Evolutionary conservation across 23 tunicate species (phyloP).

Genomic region (Oikopleura vanhoeffeni): DNA sequence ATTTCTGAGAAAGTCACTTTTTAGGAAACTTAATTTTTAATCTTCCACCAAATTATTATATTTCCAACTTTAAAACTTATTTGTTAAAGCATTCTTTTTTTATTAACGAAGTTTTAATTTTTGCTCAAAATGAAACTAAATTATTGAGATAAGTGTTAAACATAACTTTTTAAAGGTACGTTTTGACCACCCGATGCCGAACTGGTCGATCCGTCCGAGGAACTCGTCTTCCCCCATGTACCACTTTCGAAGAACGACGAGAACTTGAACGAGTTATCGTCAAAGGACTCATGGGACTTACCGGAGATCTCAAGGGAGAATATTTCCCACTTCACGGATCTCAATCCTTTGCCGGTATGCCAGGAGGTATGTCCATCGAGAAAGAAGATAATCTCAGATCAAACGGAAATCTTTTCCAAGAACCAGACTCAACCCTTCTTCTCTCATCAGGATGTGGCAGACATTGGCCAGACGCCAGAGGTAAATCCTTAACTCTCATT

Average conservation of each 20-base stretch:
- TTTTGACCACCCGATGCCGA: neutral
- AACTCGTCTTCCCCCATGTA: slow-evolving; percentile 60
- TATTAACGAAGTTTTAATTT: no score
- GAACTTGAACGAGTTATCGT: slow-evolving; percentile 35
- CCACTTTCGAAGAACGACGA: slow-evolving; percentile 36
- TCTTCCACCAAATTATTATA: no score
- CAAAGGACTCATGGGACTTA: slow-evolving; percentile 25
- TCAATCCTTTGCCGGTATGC: neutral
- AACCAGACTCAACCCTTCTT: neutral
- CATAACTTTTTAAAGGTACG: no score
- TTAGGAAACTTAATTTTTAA: no score
- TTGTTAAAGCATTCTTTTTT: no score
- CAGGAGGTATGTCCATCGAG: neutral
- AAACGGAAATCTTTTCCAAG: slow-evolving; percentile 7
- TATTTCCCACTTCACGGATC: slow-evolving; percentile 38
- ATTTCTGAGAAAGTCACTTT: no score
- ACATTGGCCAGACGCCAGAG: slow-evolving; percentile 9
- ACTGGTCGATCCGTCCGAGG: slow-evolving; percentile 74
- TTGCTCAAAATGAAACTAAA: no score
- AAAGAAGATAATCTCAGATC: neutral
- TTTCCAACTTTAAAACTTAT: no score
- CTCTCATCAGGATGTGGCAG: slow-evolving; percentile 3
- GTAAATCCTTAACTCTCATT: no score
- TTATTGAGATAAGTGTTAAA: no score
- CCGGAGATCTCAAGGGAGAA: slow-evolving; percentile 38